Evolutionary conservation across 2,797 vertebrate genomes (phyloP).

Genomic region (Anisognathus igniventris): DNA sequence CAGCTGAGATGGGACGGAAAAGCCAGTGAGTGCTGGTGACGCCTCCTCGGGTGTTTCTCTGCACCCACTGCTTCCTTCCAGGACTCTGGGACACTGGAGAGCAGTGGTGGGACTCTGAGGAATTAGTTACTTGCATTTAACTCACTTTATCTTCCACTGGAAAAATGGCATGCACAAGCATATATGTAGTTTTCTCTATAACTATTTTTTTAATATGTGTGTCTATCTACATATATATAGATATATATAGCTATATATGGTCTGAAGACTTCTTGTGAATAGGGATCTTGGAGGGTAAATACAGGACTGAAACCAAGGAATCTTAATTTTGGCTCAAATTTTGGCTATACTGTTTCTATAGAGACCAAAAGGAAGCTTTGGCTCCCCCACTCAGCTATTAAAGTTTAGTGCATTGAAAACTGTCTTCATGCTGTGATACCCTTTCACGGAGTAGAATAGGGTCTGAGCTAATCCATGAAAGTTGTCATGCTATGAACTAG

Average conservation of each 20-base stretch:
- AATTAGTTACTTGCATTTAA: constrained; percentile 61
- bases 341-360: constrained; percentile 95
- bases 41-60: not conserved
- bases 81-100: constrained; percentile 12
- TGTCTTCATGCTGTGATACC: constrained; percentile 96
- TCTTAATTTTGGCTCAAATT: constrained; percentile 94
- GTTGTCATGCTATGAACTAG: constrained; percentile 95
- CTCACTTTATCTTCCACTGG: constrained; percentile 15
- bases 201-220: not conserved
- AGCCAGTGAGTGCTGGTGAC: not conserved
- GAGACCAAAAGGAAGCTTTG: constrained; percentile 89
- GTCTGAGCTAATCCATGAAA: constrained; percentile 99
- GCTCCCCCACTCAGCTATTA: constrained; percentile 95
- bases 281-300: constrained; percentile 61
- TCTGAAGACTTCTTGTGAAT: constrained; percentile 63
- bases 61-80: not conserved
- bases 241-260: not conserved
- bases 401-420: constrained; percentile 95
- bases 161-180: not conserved
- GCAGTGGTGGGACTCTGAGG: constrained; percentile 17
- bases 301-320: constrained; percentile 76
- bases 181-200: not conserved
- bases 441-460: constrained; percentile 96
- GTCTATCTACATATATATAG: not conserved
- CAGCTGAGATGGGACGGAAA: not conserved